Evolutionary conservation across 2,113 vertebrate species (phyloP), one percentile per base, ranked within the genome.

Genomic region (Phaetusa simplex): DNA sequence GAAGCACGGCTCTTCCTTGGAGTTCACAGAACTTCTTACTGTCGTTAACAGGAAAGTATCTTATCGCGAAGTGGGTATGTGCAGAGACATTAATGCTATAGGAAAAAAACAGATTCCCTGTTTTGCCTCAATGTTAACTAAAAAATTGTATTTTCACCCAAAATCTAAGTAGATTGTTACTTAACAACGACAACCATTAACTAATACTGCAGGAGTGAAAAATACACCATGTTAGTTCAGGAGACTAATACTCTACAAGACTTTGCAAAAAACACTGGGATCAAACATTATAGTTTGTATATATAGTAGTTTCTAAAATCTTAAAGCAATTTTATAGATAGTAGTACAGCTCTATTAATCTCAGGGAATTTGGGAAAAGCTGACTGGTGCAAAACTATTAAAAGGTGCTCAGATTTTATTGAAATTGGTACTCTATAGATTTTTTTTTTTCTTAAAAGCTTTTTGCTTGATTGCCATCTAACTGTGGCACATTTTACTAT

Each of bases 61-160:
- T 0, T 94, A 97, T 71, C 99, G 99, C 86, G 98, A 64, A 6
- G 99, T 99, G 19, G 97, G 70, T 13, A 27, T 47, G 3, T 97
- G 97, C 93, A 96, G 1, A 8, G 98, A 99, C 59, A 73, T 4
- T 1, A 95, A 15, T 0, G 98, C 98, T 21, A 97, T 99, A 20
- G 99, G 99, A 32, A 99, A 99, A 97, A 99, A 99, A 87, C 99
- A 99, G 97, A 98, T 99, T 9, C 99, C 99, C 34, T 99, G 99
- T 95, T 99, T 99, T 93, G 98, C 99, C 20, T 99, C 99, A 3
- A 99, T 99, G 99, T 97, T 99, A 77, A 99, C 99, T 30, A 99
- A 99, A 97, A 99, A 99, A 95, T 95, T 99, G 24, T 99, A 98
- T 96, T 99, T 99, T 90, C 92, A 95, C 79, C 97, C 98, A 27